Base-by-base conservation (phyloP, 2,113 vertebrate genomes). In the Nibea coibor region DNA sequence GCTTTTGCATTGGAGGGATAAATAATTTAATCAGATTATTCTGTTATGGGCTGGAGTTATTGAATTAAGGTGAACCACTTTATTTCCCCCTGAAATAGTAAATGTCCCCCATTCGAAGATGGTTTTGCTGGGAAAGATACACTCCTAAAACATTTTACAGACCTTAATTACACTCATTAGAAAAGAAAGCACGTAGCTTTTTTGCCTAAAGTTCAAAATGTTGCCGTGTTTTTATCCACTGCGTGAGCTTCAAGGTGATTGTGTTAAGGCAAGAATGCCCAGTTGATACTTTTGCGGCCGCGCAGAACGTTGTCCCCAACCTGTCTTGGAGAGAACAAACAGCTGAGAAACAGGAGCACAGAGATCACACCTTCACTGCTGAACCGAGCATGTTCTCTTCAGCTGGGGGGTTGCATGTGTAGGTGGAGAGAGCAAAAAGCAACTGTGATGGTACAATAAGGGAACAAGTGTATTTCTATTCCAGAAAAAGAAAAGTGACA, bases 301-400 rank as follows among this genome's bases (percentile, higher is more conserved):
- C 68, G 26, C n/a, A 45, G 69, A 75, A 45, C 39, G 58, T 69
- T 72, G 61, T 77, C 16, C 22, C 31, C 1, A 24, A 51, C 51
- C 15, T 63, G 20, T 61, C 31, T 28, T 8, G 10, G 5, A 83
- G 35, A 78, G 31, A 78, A 45, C 19, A 64, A 80, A 51, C 50
- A 28, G 1, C 48, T 35, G 69, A 19, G 0, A 22, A 75, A 57
- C 59, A 20, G 31, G 28, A 75, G 63, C 26, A 24, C 45, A 50
- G 48, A 79, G 66, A 72, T 68, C 56, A 68, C 70, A 75, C 78
- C 57, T 67, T 79, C 51, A 45, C 53, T 69, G 61, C 65, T 6
- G 12, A 69, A 58, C 63, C 45, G 45, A 76, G 57, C 45, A 31
- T 75, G 48, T 78, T 63, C 19, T 56, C 66, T 79, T 80, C 56